Conservation (phyloP, 2,113 vertebrate species). For the Marmota monax region DNA sequence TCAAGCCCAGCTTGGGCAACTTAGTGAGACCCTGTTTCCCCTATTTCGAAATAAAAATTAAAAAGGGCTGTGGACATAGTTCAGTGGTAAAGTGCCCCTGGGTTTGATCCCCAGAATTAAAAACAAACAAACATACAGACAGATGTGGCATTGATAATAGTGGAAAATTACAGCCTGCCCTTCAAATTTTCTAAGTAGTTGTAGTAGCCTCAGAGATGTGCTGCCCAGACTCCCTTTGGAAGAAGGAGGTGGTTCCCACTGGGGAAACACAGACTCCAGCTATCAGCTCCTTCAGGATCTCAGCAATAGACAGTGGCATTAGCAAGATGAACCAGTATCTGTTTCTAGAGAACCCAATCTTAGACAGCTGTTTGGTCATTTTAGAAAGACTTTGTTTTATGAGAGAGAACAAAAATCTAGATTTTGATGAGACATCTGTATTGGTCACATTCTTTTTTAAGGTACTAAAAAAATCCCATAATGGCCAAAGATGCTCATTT, state of each 20-base stretch:
- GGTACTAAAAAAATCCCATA: neutral
- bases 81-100: too few species aligned
- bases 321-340: neutral
- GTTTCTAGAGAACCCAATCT: neutral
- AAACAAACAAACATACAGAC: too few species aligned
- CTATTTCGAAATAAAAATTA: too few species aligned
- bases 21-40: too few species aligned
- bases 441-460: neutral
- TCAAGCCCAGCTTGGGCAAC: too few species aligned
- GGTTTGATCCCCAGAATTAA: too few species aligned
- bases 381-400: neutral
- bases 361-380: neutral
- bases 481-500: neutral
- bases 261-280: neutral
- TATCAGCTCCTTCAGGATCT: neutral
- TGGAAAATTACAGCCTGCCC: neutral
- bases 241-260: neutral
- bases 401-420: neutral
- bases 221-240: neutral
- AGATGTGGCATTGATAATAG: neutral
- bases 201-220: neutral
- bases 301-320: neutral
- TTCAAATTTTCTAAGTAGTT: neutral
- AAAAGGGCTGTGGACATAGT: too few species aligned
- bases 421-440: neutral